Evolutionary conservation across 2,797 vertebrate genomes (phyloP).

Genomic region (Zalophus californianus): DNA sequence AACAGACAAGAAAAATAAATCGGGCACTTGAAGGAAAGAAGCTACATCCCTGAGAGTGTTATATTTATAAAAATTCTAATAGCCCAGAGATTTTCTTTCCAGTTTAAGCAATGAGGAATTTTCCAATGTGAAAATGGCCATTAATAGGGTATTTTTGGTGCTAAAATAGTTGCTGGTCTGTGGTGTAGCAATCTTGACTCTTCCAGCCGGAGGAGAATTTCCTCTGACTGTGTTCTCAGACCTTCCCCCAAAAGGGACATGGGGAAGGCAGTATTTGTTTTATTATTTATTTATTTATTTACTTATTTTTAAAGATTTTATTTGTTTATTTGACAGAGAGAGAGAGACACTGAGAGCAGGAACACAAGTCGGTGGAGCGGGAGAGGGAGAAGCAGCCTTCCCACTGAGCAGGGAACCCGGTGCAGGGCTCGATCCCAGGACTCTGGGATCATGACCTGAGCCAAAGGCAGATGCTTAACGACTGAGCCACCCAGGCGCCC

Average conservation of each 20-base stretch:
- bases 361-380: too few relatives aligned
- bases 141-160: slow-evolving; percentile 39
- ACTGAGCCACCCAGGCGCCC: too few relatives aligned
- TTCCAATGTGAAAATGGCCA: slow-evolving; percentile 51
- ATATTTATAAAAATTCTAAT: slow-evolving; percentile 37
- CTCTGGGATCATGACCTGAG: too few relatives aligned
- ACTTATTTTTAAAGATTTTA: too few relatives aligned
- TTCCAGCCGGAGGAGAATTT: background rate
- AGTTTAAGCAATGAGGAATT: slow-evolving; percentile 58
- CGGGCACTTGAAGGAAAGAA: slow-evolving; percentile 55
- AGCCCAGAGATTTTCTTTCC: slow-evolving; percentile 61
- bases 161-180: slow-evolving; percentile 21
- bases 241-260: background rate
- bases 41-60: slow-evolving; percentile 62
- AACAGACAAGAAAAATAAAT: slow-evolving; percentile 68
- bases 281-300: too few relatives aligned
- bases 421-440: too few relatives aligned
- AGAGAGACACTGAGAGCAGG: too few relatives aligned
- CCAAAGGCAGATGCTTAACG: too few relatives aligned
- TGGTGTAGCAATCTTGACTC: background rate
- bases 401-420: too few relatives aligned
- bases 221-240: background rate
- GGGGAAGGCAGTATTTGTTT: background rate
- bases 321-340: too few relatives aligned
- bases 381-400: too few relatives aligned